Evolutionary conservation across 2,113 vertebrate species (phyloP).

Genomic region (Pomatorhinus ruficollis): DNA sequence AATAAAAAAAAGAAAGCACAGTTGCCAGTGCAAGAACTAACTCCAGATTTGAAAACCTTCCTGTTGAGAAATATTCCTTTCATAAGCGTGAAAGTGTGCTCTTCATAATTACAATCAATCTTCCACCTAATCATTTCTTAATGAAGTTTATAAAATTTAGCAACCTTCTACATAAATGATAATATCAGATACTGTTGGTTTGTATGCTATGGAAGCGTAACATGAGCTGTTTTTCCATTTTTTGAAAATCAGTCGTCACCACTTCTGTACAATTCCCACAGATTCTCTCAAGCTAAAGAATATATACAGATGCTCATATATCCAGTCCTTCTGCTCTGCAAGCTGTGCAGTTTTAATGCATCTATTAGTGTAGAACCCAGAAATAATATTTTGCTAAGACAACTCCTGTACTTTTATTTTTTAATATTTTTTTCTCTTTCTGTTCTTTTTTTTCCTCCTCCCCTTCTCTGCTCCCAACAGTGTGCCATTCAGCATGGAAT

Average conservation of each 20-base stretch:
- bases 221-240: neutral
- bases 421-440: neutral
- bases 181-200: neutral
- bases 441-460: neutral
- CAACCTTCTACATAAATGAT: neutral
- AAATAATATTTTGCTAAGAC: neutral
- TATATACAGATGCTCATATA: neutral
- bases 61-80: slow-evolving; percentile 20
- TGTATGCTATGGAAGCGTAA: neutral
- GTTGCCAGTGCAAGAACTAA: neutral
- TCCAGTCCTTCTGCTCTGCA: neutral
- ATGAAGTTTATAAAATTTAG: neutral
- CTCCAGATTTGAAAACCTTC: slow-evolving; percentile 9
- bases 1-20: neutral
- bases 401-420: neutral
- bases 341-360: neutral
- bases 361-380: neutral
- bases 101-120: neutral
- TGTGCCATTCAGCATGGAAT: neutral
- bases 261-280: neutral
- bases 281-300: neutral
- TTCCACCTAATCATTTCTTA: neutral
- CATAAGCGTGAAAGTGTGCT: neutral
- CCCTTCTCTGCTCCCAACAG: neutral
- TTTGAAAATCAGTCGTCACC: neutral